Base-by-base conservation (phyloP, 2,888 invertebrate species). In the Andrena bicolor region DNA sequence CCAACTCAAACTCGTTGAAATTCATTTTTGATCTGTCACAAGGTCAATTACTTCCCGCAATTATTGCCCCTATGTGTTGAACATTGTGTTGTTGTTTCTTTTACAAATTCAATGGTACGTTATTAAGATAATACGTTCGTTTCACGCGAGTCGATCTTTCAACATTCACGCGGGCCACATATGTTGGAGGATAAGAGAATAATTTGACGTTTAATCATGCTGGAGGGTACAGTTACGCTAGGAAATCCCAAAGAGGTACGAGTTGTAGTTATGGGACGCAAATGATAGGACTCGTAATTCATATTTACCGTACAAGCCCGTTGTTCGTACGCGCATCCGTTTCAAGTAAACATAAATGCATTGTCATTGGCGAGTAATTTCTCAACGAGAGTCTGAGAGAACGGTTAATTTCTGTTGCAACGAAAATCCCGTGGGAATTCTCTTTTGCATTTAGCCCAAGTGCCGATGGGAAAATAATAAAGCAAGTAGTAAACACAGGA, bases 221-320 rank as follows among this genome's bases (percentile, higher is more conserved):
- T 48, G 2, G 35, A 49, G 61, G 69, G 41, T 76, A 76, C 64
- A 58, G 58, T 80, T 77, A 20, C 20, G 53, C 30, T 53, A 26
- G 70, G 70, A 68, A 84, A 74, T 84, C 53, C 56, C 51, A 8
- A 20, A n/a, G 56, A 49, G 68, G 41, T 69, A 56, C 74, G 70
- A 64, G 77, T 81, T 69, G 53, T 53, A 61, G 28, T 74, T 75
- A 71, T 63, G 30, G 8, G 49, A 65, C 35, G 23, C 30, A 73
- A 82, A 56, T 76, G 65, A 73, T 60, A 58, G 53, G 30, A 49
- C 20, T 71, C 20, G 70, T 76, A 77, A 77, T 77, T 65, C 58
- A 68, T 76, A 68, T 85, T 85, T 63, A 63, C 41, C 13, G 35
- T 32, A 28, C 58, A 64, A 70, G 20, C 23, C 60, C 28, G 16